Percentiles rank a stretch among this genome's conserved stretches.
phyloP scores from a whole-genome alignment of 2,113 vertebrate genomes.

The Epinephelus cyanopodus region DNA sequence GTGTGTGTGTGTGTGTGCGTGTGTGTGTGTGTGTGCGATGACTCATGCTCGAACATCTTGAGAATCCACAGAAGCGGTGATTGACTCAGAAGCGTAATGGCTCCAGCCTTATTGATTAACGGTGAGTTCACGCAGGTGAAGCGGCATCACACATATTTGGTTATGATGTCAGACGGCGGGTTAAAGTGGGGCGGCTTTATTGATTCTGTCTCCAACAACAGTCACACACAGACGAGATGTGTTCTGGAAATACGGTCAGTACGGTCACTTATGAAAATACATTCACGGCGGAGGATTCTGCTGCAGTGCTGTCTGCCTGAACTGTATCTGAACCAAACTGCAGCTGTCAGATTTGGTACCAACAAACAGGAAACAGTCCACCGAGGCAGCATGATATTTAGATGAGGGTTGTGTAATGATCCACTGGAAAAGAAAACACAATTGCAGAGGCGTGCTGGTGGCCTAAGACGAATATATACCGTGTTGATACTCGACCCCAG shows the following conservation, averaged over 20 bases:
- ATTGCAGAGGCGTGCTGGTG: too few species aligned
- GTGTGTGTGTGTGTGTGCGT: conserved; percentile 9
- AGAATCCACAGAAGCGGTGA: conserved; percentile 26
- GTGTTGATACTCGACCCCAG: too few species aligned
- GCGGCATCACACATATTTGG: conserved; percentile 32
- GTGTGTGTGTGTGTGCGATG: conserved; percentile 31
- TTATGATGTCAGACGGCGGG: conserved; percentile 31
- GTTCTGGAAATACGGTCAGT: neutral
- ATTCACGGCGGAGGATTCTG: neutral
- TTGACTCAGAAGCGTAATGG: conserved; percentile 33
- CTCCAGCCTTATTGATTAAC: conserved; percentile 37
- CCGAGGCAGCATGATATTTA: too few species aligned
- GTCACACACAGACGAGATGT: neutral
- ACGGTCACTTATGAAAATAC: neutral
- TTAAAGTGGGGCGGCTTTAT: conserved; percentile 15
- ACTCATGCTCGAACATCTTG: conserved; percentile 47
- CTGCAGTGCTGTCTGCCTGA: neutral
- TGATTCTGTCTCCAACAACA: neutral
- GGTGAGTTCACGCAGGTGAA: conserved; percentile 31
- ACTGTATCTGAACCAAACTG: too few species aligned
- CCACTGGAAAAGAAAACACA: too few species aligned
- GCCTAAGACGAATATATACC: too few species aligned
- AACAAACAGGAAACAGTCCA: too few species aligned
- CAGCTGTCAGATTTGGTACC: too few species aligned
- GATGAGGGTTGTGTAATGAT: too few species aligned